Percentiles rank a stretch among this genome's conserved stretches.
These are phyloP conservation scores for Phasianus colchicus DNA, from an alignment of 2,113 vertebrate species.

Conservation along the genomic window DNA sequence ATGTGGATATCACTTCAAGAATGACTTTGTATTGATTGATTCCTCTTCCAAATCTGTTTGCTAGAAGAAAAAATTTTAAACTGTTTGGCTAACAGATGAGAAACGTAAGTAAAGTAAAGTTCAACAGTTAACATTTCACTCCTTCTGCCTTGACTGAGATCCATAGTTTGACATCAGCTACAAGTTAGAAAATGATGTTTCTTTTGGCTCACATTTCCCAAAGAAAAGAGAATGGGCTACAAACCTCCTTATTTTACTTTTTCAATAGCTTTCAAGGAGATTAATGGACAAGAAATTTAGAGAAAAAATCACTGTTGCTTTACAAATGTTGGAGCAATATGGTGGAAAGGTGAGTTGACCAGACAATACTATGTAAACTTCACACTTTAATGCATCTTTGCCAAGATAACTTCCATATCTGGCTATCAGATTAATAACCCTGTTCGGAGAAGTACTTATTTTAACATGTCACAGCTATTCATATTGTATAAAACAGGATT, in stretches of 20 bases:
- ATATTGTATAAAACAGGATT: not conserved
- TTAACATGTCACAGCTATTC: not conserved
- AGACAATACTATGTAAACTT: not conserved
- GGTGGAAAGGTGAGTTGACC: conserved; percentile 79
- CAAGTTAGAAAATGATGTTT: not conserved
- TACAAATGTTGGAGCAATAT: conserved; percentile 81
- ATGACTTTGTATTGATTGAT: not conserved
- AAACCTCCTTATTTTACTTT: not conserved
- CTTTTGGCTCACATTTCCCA: not conserved
- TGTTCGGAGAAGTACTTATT: not conserved
- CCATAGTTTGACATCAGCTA: not conserved
- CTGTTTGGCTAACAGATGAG: not conserved
- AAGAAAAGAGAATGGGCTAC: not conserved
- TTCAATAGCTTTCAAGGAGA: conserved; percentile 81
- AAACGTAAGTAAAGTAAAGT: not conserved
- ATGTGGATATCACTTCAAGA: not conserved
- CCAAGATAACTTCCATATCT: not conserved
- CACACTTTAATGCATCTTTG: not conserved
- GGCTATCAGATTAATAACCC: not conserved
- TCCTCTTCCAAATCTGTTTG: not conserved
- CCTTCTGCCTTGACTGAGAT: not conserved
- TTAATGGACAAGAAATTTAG: conserved; percentile 82
- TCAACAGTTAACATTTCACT: not conserved
- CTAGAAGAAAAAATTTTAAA: not conserved
- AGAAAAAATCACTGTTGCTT: conserved; percentile 76